Evolutionary conservation across 2,113 vertebrate species (phyloP).

Genomic region (Hyperoodon ampullatus): DNA sequence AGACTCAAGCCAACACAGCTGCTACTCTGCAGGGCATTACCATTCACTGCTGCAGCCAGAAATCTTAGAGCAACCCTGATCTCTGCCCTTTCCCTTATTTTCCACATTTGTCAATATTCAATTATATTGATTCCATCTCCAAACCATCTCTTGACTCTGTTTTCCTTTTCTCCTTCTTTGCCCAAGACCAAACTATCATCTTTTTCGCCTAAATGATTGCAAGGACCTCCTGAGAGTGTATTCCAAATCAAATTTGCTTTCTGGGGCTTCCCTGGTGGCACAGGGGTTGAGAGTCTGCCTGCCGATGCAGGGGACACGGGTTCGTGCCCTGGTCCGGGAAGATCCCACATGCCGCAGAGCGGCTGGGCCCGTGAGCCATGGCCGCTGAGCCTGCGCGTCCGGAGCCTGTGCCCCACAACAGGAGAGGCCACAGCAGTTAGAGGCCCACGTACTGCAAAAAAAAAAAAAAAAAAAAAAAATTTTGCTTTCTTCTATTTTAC

Average conservation of each 20-base stretch:
- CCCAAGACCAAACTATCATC: background rate
- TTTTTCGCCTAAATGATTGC: background rate
- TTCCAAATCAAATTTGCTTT: background rate
- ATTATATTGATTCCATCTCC: background rate
- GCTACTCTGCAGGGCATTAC: background rate
- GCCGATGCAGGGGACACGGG: too few species aligned
- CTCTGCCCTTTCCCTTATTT: background rate
- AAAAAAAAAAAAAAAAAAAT: too few species aligned
- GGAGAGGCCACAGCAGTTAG: too few species aligned
- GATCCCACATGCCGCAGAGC: too few species aligned
- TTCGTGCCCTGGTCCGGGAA: too few species aligned
- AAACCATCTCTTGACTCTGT: background rate
- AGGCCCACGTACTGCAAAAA: too few species aligned
- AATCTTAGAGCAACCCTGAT: background rate
- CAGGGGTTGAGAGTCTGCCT: too few species aligned
- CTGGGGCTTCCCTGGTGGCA: background rate
- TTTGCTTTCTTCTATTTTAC: background rate
- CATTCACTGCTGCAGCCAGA: background rate
- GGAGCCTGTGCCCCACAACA: too few species aligned
- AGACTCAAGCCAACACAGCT: background rate
- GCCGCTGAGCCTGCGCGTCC: too few species aligned
- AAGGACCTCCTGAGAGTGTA: background rate
- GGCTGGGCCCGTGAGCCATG: too few species aligned
- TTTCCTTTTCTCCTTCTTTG: constrained; percentile 10
- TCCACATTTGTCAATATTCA: background rate